Conservation (phyloP, 2,888 invertebrate species). For the Emesis castigata region DNA sequence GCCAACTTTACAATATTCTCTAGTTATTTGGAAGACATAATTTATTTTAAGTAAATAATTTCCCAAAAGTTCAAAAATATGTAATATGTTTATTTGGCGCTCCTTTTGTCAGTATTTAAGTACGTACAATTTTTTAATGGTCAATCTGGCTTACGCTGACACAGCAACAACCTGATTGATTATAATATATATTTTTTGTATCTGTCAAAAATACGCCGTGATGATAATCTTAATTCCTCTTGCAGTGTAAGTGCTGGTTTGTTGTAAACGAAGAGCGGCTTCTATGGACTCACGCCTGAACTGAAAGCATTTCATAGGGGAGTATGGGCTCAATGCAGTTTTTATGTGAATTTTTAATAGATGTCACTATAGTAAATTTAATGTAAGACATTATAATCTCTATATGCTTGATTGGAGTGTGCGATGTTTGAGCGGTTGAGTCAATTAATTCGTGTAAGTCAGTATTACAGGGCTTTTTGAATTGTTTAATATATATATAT, state of each 20-base stretch:
- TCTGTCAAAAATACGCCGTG: conserved; percentile 62
- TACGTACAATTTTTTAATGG: too few species aligned
- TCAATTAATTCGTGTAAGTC: conserved; percentile 83
- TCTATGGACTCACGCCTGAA: conserved; percentile 47
- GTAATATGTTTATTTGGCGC: too few species aligned
- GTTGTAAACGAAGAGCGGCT: conserved; percentile 10
- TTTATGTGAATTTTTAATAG: conserved; percentile 84
- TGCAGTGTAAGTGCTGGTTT: conserved; percentile 39
- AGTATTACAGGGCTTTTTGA: conserved; percentile 83
- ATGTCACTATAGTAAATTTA: conserved; percentile 74
- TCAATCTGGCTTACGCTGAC: too few species aligned
- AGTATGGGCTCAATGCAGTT: conserved; percentile 85
- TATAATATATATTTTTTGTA: too few species aligned
- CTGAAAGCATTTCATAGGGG: conserved; percentile 79
- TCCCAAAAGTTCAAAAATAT: too few species aligned
- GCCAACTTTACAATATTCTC: too few species aligned
- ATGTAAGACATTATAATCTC: conserved; percentile 77
- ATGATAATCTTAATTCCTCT: conserved; percentile 15
- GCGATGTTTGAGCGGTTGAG: conserved; percentile 54
- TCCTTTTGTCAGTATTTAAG: too few species aligned
- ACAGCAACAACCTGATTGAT: too few species aligned
- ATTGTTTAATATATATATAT: conserved; percentile 11
- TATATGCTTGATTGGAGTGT: conserved; percentile 67
- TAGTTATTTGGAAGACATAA: too few species aligned
- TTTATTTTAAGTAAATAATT: too few species aligned